Evolutionary conservation across 2,888 invertebrate genomes (phyloP), one percentile per base, ranked within the genome.

Genomic region (Epinotia ramella): DNA sequence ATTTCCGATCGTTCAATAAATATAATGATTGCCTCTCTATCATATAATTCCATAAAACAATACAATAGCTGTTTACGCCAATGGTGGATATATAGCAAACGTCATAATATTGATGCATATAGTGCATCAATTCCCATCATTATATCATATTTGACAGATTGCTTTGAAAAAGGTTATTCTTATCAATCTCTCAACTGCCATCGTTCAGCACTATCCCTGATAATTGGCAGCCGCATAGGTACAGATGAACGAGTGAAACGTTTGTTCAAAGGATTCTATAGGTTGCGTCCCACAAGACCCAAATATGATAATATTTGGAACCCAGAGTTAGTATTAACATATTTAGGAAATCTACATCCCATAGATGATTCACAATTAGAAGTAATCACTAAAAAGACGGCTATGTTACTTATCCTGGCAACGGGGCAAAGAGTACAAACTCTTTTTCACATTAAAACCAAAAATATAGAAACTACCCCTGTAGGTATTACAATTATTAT

Each of bases 401-500:
- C 46, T 33, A 69, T 69, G 40, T 70, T 69, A 13, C 64, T 62
- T 63, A 69, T 62, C n/a, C 46, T 62, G 64, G 63, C 67, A 11
- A 70, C 64, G 18, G 69, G 62, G 3, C 68, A 69, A 64, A 75
- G 63, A 59, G 70, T 69, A 40, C 62, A 62, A 49, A 62, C 64
- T 49, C 18, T 62, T 62, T 60, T 46, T 62, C 69, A 44, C 46
- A 59, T 59, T 24, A 59, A 20, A 24, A 59, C 13, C 13, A 59
- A 59, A 18, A 59, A 59, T 59, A 59, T 75, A 40, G 69, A 56
- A 56, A 20, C 70, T 64, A 69, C 46, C 44, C 44, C 74, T 56
- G 44, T n/a, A 68, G 64, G 57, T 69, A 59, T 68, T 44, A 53
- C 63, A 64, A 74, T 74, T 64, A 74, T 66, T 59, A n/a, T 73